phyloP scores from a whole-genome alignment of 2,888 invertebrate genomes.

The Zygothrica quintamaculata region DNA sequence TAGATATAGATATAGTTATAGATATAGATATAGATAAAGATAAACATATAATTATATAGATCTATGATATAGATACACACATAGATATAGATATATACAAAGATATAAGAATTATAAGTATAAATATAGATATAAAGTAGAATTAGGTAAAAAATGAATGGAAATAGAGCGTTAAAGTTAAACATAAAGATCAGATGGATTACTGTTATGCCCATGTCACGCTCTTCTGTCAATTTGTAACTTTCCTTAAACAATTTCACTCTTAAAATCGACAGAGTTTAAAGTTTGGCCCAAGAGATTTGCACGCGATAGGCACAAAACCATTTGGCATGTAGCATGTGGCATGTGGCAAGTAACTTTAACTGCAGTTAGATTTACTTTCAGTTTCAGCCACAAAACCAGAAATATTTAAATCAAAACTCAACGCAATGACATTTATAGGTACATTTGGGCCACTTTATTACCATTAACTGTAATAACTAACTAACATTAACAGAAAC shows the following conservation, averaged over 20 bases:
- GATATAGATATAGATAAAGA: too few relatives aligned
- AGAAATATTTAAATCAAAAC: constrained; percentile 53
- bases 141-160: too few relatives aligned
- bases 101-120: too few relatives aligned
- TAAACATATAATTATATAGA: too few relatives aligned
- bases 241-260: constrained; percentile 52
- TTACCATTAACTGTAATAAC: constrained; percentile 1
- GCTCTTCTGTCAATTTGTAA: constrained; percentile 16
- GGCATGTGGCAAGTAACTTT: constrained; percentile 1
- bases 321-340: constrained; percentile 1
- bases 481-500: constrained; percentile 10
- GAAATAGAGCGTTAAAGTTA: not conserved
- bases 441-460: too few relatives aligned
- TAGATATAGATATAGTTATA: too few relatives aligned
- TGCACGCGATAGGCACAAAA: constrained; percentile 31
- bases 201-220: constrained; percentile 14
- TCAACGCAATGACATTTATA: constrained; percentile 17
- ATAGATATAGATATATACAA: too few relatives aligned
- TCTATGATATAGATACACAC: too few relatives aligned
- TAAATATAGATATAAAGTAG: too few relatives aligned
- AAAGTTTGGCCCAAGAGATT: constrained; percentile 9
- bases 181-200: not conserved
- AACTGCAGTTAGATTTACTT: constrained; percentile 30
- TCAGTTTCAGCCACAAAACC: constrained; percentile 65
- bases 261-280: constrained; percentile 50